Evolutionary conservation across 2,113 vertebrate genomes (phyloP), one percentile per base, ranked within the genome.

Genomic region (Pholis gunnellus): DNA sequence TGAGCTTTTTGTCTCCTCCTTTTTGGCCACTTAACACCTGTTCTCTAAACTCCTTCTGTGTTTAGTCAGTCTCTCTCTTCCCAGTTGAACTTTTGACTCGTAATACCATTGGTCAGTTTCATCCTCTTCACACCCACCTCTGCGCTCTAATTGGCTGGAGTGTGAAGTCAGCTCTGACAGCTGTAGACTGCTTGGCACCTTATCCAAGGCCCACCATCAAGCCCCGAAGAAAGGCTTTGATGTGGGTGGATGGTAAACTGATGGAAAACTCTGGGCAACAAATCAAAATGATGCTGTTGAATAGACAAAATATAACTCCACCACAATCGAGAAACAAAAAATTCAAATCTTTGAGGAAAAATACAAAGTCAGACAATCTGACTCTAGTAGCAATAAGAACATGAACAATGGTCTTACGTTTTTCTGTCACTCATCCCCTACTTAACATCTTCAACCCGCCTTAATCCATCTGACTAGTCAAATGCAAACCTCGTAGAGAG

Each of bases 131-230:
- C 67, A 66, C 54, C 22, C 38, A 14, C 46, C 57, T 40, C 79
- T 74, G 46, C 42, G 67, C 82, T 88, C 71, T 81, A 11, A 86
- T 81, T 86, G 87, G 82, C 81, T 84, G 36, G 4, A 27, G 40
- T 15, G 29, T 72, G 20, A 2, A 6, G 9, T 77, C 36, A 52
- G 76, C n/a, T 78, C 17, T 67, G 25, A 27, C 29, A 81, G 60
- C 64, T 59, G 52, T 68, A 87, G 50, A 74, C 74, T 61, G 8
- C 22, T 64, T 42, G 81, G 77, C 77, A 68, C 72, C 85, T 75
- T 60, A n/a, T 4, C 5, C 6, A 1, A 56, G 31, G 11, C 18
- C 11, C 11, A 64, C 9, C 31, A 20, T 63, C 10, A 29, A 70
- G 9, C 20, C 10, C 29, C 34, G 17, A 34, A 34, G 25, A 13